Percentiles rank a stretch among this genome's conserved stretches.
Evolutionary conservation across 2,888 invertebrate genomes (phyloP).

Genomic region (Microplitis manilae): DNA sequence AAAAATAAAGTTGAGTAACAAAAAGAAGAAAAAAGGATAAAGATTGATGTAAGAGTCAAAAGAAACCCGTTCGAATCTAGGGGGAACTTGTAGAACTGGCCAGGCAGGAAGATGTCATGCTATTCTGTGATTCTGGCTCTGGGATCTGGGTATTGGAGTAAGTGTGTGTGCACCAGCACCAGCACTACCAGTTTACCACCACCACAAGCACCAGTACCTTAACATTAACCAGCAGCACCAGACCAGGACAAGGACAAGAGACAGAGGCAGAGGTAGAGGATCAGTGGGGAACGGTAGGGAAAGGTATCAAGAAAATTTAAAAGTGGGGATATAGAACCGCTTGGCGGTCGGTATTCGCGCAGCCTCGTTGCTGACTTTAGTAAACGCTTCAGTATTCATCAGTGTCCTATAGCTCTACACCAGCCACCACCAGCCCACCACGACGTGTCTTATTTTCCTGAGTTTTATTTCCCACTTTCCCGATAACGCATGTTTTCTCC

Average conservation of each 20-base stretch:
- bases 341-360: conserved; percentile 20
- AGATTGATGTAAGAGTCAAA: conserved; percentile 27
- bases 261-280: background rate
- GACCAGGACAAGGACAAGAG: conserved; percentile 1
- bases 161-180: background rate
- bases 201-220: background rate
- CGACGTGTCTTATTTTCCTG: too few species aligned
- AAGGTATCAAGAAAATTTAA: conserved; percentile 2
- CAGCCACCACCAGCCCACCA: background rate
- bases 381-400: conserved; percentile 5
- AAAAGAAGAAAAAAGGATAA: conserved; percentile 1
- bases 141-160: background rate
- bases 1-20: conserved; percentile 1
- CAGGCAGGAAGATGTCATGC: conserved; percentile 34
- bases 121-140: conserved; percentile 16
- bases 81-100: conserved; percentile 32
- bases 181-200: background rate
- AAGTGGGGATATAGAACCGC: conserved; percentile 26
- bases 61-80: conserved; percentile 33
- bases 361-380: conserved; percentile 14
- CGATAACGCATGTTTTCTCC: too few species aligned
- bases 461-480: too few species aligned
- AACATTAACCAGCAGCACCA: background rate
- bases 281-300: conserved; percentile 1
- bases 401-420: background rate